Conservation (phyloP, 2,113 vertebrate species). For the Psittacus erithacus region DNA sequence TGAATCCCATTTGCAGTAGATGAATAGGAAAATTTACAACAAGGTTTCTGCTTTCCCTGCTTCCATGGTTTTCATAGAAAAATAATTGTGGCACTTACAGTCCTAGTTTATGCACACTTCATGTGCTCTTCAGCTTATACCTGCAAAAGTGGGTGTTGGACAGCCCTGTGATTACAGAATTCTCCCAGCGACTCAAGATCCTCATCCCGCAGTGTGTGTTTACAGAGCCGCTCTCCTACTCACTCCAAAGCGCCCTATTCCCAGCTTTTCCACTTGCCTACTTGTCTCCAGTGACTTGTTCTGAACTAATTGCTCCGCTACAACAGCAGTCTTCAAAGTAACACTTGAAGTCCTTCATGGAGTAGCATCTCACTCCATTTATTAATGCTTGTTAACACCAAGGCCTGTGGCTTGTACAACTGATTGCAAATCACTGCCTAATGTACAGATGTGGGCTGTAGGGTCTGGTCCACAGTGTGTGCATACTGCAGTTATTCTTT, state of each 20-base stretch:
- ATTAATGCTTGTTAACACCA: neutral
- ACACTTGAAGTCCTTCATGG: neutral
- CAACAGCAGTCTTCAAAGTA: neutral
- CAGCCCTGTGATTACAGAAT: neutral
- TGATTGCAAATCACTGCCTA: neutral
- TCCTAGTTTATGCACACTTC: neutral
- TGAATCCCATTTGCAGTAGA: neutral
- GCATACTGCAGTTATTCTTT: neutral
- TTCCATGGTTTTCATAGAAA: neutral
- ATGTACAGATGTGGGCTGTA: neutral
- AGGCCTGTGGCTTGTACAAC: rapidly evolving
- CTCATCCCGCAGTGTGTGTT: neutral
- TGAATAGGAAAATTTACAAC: neutral
- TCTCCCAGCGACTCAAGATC: neutral
- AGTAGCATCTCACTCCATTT: neutral
- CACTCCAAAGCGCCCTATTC: neutral
- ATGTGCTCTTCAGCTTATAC: neutral
- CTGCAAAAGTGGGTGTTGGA: neutral
- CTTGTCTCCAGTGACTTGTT: neutral
- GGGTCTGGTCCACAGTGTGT: neutral
- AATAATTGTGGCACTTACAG: neutral
- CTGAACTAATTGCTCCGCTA: neutral
- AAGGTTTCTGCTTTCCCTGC: neutral
- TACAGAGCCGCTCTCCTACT: neutral
- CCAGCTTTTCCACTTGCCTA: neutral